A percentile compares a stretch with the other conserved stretches of the same genome.
Evolutionary conservation across 2,113 vertebrate genomes (phyloP).

Genomic region (Megaleporinus macrocephalus): DNA sequence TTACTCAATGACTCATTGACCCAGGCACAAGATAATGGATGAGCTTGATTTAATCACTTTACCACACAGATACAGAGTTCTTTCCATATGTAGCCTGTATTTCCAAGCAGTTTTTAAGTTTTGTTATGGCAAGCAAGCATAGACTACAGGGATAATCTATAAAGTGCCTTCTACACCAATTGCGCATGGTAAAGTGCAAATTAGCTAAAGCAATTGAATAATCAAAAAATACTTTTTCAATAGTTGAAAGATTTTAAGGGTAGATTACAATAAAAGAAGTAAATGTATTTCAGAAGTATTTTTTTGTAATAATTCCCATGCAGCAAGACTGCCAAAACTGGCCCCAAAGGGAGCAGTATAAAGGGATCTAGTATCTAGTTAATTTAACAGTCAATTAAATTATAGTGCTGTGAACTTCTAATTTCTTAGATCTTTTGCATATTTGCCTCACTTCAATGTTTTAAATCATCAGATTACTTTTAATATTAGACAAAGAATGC

Average conservation of each 20-base stretch:
- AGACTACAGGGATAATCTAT: not conserved
- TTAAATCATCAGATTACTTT: too few species aligned
- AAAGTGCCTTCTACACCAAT: not conserved
- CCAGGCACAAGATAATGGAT: not conserved
- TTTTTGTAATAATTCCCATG: not conserved
- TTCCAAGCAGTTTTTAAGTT: not conserved
- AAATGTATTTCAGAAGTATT: not conserved
- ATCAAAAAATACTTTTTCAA: too few species aligned
- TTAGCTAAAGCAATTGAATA: too few species aligned
- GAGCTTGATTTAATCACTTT: not conserved
- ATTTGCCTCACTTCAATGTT: too few species aligned
- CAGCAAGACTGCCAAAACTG: not conserved
- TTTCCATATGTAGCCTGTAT: not conserved
- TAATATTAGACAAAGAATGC: too few species aligned
- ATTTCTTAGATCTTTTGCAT: too few species aligned
- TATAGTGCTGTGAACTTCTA: too few species aligned
- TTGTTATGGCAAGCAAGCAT: not conserved
- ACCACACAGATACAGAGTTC: not conserved
- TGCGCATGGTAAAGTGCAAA: not conserved
- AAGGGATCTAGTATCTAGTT: too few species aligned
- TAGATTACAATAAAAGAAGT: too few species aligned
- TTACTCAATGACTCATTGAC: slow-evolving; percentile 23
- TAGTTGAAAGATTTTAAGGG: too few species aligned
- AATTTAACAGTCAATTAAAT: too few species aligned
- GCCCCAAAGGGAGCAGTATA: too few species aligned